Evolutionary conservation across 1,140 invertebrate genomes (phyloP).

Genomic region (Drosophila equinoxialis): DNA sequence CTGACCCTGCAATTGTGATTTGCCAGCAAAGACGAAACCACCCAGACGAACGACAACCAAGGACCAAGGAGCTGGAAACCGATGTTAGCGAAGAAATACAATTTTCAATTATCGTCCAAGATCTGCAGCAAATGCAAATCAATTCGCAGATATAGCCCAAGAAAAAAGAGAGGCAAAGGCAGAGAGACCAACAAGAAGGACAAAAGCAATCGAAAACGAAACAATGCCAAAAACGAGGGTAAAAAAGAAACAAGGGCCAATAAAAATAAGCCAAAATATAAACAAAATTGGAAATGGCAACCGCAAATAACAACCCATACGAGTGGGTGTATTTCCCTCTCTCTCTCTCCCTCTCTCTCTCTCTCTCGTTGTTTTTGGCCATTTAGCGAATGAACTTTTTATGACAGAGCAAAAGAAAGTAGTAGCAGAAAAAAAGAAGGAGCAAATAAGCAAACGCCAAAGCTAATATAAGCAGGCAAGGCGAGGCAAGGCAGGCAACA

Average conservation of each 20-base stretch:
- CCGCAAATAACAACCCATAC: conserved; percentile 39
- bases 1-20: conserved; percentile 11
- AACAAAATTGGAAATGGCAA: conserved; percentile 65
- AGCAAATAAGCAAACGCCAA: conserved; percentile 24
- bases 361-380: conserved; percentile 39
- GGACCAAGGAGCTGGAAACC: background rate
- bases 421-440: conserved; percentile 16
- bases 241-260: conserved; percentile 42
- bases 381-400: conserved; percentile 74
- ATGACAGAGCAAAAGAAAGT: conserved; percentile 36
- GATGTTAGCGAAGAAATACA: conserved; percentile 36
- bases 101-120: conserved; percentile 70
- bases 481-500: conserved; percentile 8
- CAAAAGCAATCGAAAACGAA: conserved; percentile 43
- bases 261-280: conserved; percentile 74
- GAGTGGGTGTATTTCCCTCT: background rate
- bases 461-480: conserved; percentile 10
- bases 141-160: conserved; percentile 46
- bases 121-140: conserved; percentile 63
- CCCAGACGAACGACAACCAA: background rate
- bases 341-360: background rate
- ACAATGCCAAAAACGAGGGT: conserved; percentile 55
- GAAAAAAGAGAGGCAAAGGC: conserved; percentile 29
- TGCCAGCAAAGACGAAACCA: background rate
- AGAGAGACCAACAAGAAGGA: conserved; percentile 7